Conservation (phyloP, 2,888 invertebrate species). For the Cyclophora punctaria region DNA sequence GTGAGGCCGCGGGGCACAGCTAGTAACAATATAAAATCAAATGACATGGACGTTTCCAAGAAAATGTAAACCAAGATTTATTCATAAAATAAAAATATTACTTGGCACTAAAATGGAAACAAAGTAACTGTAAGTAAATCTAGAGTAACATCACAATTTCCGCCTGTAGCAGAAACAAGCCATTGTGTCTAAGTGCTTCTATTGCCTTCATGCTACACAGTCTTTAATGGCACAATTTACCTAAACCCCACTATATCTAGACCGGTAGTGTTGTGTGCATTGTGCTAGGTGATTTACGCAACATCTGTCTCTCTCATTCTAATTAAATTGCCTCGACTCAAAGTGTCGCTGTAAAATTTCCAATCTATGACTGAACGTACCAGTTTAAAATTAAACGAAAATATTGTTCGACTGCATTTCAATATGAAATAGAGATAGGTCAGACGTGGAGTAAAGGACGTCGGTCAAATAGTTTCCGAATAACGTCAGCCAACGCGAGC, state of each 20-base stretch:
- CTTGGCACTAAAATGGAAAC: no score
- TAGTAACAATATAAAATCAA: no score
- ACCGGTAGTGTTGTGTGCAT: conserved; percentile 8
- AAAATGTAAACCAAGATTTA: no score
- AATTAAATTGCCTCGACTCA: conserved; percentile 27
- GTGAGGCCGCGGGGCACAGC: no score
- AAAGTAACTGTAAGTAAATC: conserved; percentile 11
- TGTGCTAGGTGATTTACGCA: conserved; percentile 27
- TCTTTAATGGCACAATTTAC: conserved; percentile 22
- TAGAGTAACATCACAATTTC: conserved; percentile 11
- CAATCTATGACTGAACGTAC: no score
- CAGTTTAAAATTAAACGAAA: conserved; percentile 22
- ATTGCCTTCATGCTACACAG: conserved; percentile 17
- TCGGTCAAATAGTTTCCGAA: no score
- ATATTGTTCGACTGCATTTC: conserved; percentile 19
- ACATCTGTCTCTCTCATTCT: conserved; percentile 21
- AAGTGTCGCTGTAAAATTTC: no score
- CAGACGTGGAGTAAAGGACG: conserved; percentile 1
- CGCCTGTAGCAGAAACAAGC: conserved; percentile 15
- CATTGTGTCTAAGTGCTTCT: conserved; percentile 19
- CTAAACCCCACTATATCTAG: conserved; percentile 16
- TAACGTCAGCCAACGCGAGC: no score
- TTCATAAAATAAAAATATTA: no score
- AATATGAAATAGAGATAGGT: conserved; percentile 23
- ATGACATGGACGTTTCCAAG: no score